Conservation (phyloP, 2,797 vertebrate genomes). For the Darevskia mixta region DNA sequence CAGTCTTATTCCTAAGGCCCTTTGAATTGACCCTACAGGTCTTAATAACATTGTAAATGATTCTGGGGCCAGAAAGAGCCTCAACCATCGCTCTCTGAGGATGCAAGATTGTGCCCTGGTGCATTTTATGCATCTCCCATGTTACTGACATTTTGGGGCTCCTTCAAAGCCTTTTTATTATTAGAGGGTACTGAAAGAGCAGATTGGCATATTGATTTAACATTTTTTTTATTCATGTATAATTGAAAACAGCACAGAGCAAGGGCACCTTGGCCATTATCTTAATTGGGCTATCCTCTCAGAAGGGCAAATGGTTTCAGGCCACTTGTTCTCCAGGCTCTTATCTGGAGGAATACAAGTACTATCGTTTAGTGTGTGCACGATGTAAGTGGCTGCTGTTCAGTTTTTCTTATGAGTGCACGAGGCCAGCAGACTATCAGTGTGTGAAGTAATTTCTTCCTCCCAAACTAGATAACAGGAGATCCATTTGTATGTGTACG, state of each 20-base stretch:
- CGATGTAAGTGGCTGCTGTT: background rate
- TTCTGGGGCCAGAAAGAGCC: background rate
- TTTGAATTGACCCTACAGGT: slow-evolving; percentile 12
- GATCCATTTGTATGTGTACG: too few relatives aligned
- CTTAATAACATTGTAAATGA: slow-evolving; percentile 21
- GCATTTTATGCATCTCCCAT: slow-evolving; percentile 1
- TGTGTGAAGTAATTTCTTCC: background rate
- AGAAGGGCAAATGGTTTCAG: slow-evolving; percentile 1
- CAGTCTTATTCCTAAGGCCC: background rate
- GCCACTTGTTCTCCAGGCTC: background rate
- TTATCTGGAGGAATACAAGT: slow-evolving; percentile 16
- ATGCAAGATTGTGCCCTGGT: slow-evolving; percentile 9
- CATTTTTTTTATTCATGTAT: slow-evolving; percentile 15
- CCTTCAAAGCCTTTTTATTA: slow-evolving; percentile 7
- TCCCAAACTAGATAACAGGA: background rate
- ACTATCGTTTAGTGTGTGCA: background rate
- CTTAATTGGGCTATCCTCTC: slow-evolving; percentile 16
- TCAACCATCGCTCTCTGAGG: background rate
- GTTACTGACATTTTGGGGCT: background rate
- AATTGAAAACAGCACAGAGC: slow-evolving; percentile 21
- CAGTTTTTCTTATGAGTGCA: background rate
- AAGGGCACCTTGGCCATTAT: slow-evolving; percentile 24
- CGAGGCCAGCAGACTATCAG: background rate
- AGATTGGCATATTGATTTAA: slow-evolving; percentile 35
- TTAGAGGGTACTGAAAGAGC: slow-evolving; percentile 13